Base-by-base conservation (phyloP, 2,113 vertebrate species). In the Lethenteron reissneri region DNA sequence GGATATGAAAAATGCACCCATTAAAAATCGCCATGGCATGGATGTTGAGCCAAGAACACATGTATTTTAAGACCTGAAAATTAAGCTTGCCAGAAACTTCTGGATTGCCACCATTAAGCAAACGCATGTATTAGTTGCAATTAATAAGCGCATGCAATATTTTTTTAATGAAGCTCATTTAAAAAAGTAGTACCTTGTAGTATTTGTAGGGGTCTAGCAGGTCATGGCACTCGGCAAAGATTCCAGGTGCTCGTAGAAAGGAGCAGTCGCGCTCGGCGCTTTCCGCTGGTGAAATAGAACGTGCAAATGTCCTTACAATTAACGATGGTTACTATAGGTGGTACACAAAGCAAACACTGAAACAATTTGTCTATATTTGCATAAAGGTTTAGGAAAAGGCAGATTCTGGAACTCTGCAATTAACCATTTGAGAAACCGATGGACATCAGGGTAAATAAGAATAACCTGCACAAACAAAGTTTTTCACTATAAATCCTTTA, bases 181-280 rank as follows among this genome's bases (percentile, higher is more conserved):
- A 64, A n/a, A 17, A 72, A 72, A 69, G 4, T 57, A 56, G 12
- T 73, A 81, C 86, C 73, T 73, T 76, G 56, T 81, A 71, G 73
- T 82, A 85, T 1, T 72, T 3, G 71, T 79, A 81, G 41, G 79
- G 78, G 10, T 81, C 76, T 56, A 87, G 81, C 15, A 78, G 60
- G 58, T 41, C 70, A 41, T 88, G 84, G 70, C 86, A 87, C 6
- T 58, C 69, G 56, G 81, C 77, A 82, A 89, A 88, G 72, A 81
- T 72, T 2, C 83, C 84, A 56, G 79, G 74, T 69, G 83, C 58
- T 41, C 76, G 84, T 72, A 89, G 73, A 12, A 79, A 71, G 0
- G 71, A 75, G 57, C 86, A 88, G 19, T 77, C 73, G 10, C 74
- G 77, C n/a, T 83, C 81, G 25, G 25, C 25, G 25, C 25, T 41